These are phyloP conservation scores for Cardiocondyla obscurior DNA, from an alignment of 1,140 invertebrate species.

Conservation along the genomic window DNA sequence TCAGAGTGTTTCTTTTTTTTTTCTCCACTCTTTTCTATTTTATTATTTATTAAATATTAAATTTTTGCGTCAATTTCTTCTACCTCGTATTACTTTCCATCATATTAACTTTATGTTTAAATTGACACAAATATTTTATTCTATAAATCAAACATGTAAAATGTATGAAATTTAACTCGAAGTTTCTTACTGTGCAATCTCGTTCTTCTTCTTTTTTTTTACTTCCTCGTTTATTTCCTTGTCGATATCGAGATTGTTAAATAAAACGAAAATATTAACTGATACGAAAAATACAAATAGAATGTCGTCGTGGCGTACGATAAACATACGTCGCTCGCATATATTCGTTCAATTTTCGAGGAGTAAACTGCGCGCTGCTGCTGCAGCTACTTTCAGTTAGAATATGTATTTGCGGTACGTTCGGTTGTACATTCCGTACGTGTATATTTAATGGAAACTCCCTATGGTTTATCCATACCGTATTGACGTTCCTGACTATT, in stretches of 20 bases:
- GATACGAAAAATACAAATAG: neutral
- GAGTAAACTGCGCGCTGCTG: constrained; percentile 10
- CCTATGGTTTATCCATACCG: constrained; percentile 3
- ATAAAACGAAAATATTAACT: neutral
- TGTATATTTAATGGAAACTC: constrained; percentile 39
- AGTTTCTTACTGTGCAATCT: neutral
- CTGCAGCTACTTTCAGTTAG: constrained; percentile 6
- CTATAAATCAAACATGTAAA: no score
- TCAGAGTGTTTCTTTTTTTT: neutral
- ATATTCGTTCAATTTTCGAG: constrained; percentile 34
- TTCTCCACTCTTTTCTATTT: neutral
- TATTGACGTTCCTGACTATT: constrained; percentile 35
- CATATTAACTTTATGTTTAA: no score
- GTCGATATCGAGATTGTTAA: neutral
- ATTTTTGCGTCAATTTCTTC: no score
- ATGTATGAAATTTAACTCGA: no score
- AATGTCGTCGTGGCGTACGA: constrained; percentile 3
- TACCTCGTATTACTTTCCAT: no score
- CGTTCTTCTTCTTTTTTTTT: neutral
- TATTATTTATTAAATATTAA: no score
- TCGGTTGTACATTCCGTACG: constrained; percentile 18
- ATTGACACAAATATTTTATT: no score
- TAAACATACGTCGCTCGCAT: constrained; percentile 21
- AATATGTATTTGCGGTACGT: constrained; percentile 36
- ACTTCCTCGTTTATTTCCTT: neutral